Percentiles rank a stretch among this genome's conserved stretches.
Evolutionary conservation across 2,888 invertebrate species (phyloP).

Genomic region (Desoria tigrina): DNA sequence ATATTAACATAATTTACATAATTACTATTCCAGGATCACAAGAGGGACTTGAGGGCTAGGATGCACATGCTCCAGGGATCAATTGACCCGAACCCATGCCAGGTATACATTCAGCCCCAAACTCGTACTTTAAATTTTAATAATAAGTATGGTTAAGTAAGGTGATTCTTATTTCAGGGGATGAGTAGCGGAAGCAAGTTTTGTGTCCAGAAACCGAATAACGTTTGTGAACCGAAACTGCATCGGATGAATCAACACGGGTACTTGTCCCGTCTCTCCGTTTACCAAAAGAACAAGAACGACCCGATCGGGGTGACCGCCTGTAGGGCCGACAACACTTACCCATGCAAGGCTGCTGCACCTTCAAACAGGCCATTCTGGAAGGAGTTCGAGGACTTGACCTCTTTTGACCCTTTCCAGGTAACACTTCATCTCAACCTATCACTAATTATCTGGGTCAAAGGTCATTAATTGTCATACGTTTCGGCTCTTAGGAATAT

Average conservation of each 20-base stretch:
- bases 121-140: background rate
- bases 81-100: conserved; percentile 51
- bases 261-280: conserved; percentile 46
- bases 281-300: conserved; percentile 33
- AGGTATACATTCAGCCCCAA: conserved; percentile 17
- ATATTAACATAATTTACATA: too few relatives aligned
- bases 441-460: background rate
- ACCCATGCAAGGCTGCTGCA: conserved; percentile 46
- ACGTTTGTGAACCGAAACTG: conserved; percentile 44
- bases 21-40: conserved; percentile 38
- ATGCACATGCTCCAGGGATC: conserved; percentile 50
- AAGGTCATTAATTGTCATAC: background rate
- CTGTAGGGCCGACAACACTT: conserved; percentile 41
- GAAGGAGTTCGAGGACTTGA: conserved; percentile 49
- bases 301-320: conserved; percentile 39
- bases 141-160: too few relatives aligned
- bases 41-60: conserved; percentile 36
- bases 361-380: conserved; percentile 43
- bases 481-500: conserved; percentile 30
- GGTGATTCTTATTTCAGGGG: conserved; percentile 24
- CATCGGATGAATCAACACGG: conserved; percentile 46
- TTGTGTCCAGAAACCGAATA: conserved; percentile 41
- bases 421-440: conserved; percentile 21
- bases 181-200: conserved; percentile 42
- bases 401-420: conserved; percentile 44